Evolutionary conservation across 2,888 invertebrate genomes (phyloP), one percentile per base, ranked within the genome.

Genomic region (Cantharis rustica): DNA sequence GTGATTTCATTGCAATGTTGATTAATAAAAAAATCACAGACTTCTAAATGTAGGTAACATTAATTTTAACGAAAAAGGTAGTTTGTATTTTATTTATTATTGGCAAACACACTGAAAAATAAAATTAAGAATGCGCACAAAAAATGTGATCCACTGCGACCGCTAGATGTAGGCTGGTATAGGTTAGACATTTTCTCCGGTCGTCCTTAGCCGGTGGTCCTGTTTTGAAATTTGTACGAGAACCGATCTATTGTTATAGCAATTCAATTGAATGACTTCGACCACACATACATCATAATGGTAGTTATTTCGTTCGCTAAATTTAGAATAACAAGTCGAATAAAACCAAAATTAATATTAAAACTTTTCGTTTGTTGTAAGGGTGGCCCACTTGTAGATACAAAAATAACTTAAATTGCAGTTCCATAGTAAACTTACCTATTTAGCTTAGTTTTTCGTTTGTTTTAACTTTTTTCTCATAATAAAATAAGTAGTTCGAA

Each of bases 331-430:
- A 64, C 68, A 71, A 72, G 69, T 68, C 16, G 26, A 73, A 73
- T 71, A 72, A 68, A 75, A 77, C 72, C 69, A 26, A 68, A 69
- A 31, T 64, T 75, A 87, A 86, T 87, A 88, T 88, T 87, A 87
- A 7, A 88, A 87, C 87, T 87, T 87, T 86, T 88, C 86, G 86
- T 87, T 88, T 88, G 88, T 88, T 88, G 88, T 88, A 88, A 86
- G 85, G 84, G 85, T 86, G 86, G 88, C 88, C 88, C 88, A 88
- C 87, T 86, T 86, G 78, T 75, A 64, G 78, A 78, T 81, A 77
- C 77, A 76, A 80, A 80, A 80, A 76, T n/a, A 23, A 23, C 23
- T 23, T 23, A 23, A 23, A 1, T 23, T 9, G 23, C 7, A 20
- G 20, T 20, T 20, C 20, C 85, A 26, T 26, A 10, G 85, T 85